These are phyloP conservation scores for Drosophila kepulauana DNA, from an alignment of 1,140 invertebrate genomes.

Conservation along the genomic window DNA sequence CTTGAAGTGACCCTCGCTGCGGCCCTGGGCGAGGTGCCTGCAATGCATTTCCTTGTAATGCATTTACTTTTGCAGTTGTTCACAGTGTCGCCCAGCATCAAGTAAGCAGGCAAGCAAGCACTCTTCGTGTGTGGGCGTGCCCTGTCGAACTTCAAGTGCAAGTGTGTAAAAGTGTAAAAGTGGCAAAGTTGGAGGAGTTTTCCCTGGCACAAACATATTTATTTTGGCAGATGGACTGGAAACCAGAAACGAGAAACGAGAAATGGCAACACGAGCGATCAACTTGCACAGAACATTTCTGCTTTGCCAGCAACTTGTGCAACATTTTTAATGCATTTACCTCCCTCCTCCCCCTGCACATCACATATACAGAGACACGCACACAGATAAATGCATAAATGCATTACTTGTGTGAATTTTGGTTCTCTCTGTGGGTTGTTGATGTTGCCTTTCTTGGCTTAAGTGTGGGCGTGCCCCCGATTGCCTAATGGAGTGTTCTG, in stretches of 20 bases:
- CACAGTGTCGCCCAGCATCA: constrained; percentile 1
- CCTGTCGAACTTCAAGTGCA: constrained; percentile 51
- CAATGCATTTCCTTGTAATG: constrained; percentile 56
- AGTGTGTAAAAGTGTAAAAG: constrained; percentile 53
- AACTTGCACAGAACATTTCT: constrained; percentile 11
- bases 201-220: constrained; percentile 52
- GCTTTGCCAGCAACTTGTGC: constrained; percentile 42
- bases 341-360: constrained; percentile 3
- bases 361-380: background rate
- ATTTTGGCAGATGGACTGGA: constrained; percentile 62
- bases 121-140: constrained; percentile 21
- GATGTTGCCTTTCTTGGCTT: constrained; percentile 7
- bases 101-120: too few relatives aligned
- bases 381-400: constrained; percentile 37
- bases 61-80: constrained; percentile 43
- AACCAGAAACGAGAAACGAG: constrained; percentile 45
- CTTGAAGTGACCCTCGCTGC: background rate
- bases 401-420: constrained; percentile 45
- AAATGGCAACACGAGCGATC: constrained; percentile 36
- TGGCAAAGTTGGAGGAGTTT: constrained; percentile 49
- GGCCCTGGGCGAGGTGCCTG: constrained; percentile 36
- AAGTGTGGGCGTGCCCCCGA: constrained; percentile 33
- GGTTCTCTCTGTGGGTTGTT: constrained; percentile 13
- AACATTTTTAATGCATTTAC: constrained; percentile 56
- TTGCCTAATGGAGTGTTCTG: constrained; percentile 54